phyloP scores from a whole-genome alignment of 2,888 invertebrate genomes.

The Tipula vernalis region DNA sequence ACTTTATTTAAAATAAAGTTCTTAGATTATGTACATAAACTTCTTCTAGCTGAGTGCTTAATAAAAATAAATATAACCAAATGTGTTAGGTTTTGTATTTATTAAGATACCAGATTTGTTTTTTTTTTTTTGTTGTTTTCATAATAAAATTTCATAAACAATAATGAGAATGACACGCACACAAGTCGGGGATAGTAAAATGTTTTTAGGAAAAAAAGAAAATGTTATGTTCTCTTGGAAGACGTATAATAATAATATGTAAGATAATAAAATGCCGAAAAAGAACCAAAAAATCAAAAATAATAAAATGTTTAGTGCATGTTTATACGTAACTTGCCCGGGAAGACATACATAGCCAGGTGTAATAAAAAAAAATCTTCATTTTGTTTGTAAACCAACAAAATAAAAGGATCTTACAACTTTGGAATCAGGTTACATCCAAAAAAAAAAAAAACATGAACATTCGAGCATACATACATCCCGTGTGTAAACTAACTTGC shows the following conservation, averaged over 20 bases:
- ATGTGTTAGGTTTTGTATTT: neutral
- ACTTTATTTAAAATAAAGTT: neutral
- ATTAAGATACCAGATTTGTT: neutral
- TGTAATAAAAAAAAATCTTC: neutral
- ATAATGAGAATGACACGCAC: neutral
- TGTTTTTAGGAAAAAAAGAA: neutral
- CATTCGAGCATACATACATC: neutral
- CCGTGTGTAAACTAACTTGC: neutral
- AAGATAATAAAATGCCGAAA: neutral
- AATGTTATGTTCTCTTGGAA: neutral
- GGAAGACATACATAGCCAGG: neutral
- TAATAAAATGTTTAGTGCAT: neutral
- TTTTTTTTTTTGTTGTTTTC: neutral
- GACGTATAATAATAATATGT: neutral
- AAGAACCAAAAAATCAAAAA: neutral
- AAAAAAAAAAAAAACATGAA: neutral
- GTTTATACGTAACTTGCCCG: neutral
- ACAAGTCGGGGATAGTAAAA: neutral
- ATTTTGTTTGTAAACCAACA: neutral
- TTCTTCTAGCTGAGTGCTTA: neutral
- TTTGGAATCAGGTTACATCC: neutral
- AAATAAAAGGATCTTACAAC: neutral
- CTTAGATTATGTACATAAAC: neutral
- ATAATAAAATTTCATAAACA: neutral
- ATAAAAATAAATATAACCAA: neutral